phyloP scores from a whole-genome alignment of 2,113 vertebrate species.

The Tragelaphus strepsiceros region DNA sequence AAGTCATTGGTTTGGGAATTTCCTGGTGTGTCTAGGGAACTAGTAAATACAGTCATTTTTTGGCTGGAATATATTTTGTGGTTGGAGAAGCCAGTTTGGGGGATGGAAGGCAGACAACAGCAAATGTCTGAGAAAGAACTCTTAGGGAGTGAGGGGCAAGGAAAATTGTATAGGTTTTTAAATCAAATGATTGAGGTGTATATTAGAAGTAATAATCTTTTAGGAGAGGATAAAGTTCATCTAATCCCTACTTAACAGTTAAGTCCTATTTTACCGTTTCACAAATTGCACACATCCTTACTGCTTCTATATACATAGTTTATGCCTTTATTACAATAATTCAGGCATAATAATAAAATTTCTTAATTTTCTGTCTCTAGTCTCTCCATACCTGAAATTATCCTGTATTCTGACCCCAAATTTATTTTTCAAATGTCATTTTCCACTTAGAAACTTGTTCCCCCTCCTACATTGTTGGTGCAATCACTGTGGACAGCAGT shows the following conservation, averaged over 20 bases:
- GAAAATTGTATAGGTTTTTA: not conserved
- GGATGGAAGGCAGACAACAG: not conserved
- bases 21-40: not conserved
- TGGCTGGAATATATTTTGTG: not conserved
- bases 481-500: not conserved
- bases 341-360: not conserved
- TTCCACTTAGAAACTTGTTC: slow-evolving; percentile 17
- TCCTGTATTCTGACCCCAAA: not conserved
- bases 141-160: not conserved
- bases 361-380: slow-evolving; percentile 1
- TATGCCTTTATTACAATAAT: not conserved
- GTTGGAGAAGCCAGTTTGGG: not conserved
- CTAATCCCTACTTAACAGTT: not conserved
- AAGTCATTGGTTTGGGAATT: not conserved
- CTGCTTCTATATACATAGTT: not conserved
- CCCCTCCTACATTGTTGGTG: not conserved
- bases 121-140: not conserved
- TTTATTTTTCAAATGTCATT: not conserved
- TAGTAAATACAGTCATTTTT: not conserved
- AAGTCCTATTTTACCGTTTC: not conserved
- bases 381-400: not conserved
- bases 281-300: not conserved
- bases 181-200: not conserved
- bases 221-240: not conserved
- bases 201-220: not conserved